Evolutionary conservation across 2,888 invertebrate genomes (phyloP).

Genomic region (Malthinus seriepunctatus): DNA sequence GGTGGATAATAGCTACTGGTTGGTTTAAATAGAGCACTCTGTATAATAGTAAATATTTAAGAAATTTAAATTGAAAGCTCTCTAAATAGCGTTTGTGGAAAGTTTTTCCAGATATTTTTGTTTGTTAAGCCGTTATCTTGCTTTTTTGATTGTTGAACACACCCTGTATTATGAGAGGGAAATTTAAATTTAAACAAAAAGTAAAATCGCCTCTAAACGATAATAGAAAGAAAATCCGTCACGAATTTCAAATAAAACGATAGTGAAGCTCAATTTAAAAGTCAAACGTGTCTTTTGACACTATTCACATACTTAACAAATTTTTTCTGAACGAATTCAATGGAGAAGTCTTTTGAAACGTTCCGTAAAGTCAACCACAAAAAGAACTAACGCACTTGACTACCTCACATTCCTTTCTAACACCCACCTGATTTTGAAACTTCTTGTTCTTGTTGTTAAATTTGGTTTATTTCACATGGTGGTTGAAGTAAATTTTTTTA

Average conservation of each 20-base stretch:
- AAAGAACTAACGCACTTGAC: constrained; percentile 17
- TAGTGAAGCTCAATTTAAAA: constrained; percentile 9
- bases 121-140: too few relatives aligned
- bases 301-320: constrained; percentile 11
- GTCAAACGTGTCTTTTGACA: constrained; percentile 18
- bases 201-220: neutral
- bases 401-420: constrained; percentile 6
- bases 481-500: neutral
- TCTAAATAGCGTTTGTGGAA: too few relatives aligned
- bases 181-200: too few relatives aligned
- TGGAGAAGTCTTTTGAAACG: constrained; percentile 18
- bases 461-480: neutral
- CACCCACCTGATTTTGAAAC: constrained; percentile 21
- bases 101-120: too few relatives aligned
- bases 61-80: too few relatives aligned
- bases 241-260: constrained; percentile 12
- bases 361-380: neutral
- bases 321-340: constrained; percentile 13
- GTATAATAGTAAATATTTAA: too few relatives aligned
- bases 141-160: too few relatives aligned
- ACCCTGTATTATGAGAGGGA: too few relatives aligned
- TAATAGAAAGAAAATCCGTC: constrained; percentile 4
- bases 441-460: constrained; percentile 8
- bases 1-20: too few relatives aligned
- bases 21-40: too few relatives aligned